Percentiles rank a stretch among this genome's conserved stretches.
phyloP scores from a whole-genome alignment of 1,140 invertebrate species.

The Oryctes rhinoceros region DNA sequence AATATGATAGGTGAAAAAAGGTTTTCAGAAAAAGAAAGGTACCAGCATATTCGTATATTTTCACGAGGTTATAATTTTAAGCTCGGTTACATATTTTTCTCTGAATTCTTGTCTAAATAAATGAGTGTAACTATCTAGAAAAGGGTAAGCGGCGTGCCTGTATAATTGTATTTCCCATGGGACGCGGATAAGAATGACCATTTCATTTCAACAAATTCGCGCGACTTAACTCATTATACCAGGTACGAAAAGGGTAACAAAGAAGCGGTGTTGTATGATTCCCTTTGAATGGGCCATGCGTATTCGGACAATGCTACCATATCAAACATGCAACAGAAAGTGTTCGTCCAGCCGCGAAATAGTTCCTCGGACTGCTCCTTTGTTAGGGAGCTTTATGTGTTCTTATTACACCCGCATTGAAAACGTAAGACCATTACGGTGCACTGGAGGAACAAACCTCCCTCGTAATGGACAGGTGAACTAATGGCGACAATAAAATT shows the following conservation, averaged over 20 bases:
- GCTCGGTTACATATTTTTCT: neutral
- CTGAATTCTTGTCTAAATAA: neutral
- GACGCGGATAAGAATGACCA: conserved; percentile 14
- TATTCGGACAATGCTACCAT: conserved; percentile 39
- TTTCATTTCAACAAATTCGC: conserved; percentile 29
- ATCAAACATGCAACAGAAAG: conserved; percentile 39
- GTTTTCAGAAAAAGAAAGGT: neutral
- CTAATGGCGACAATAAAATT: neutral
- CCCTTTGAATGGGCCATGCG: conserved; percentile 11
- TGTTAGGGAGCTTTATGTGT: conserved; percentile 17
- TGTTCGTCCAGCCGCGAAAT: conserved; percentile 32
- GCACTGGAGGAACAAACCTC: neutral
- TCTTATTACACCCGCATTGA: conserved; percentile 3
- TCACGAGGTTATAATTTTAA: neutral
- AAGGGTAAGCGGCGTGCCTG: neutral
- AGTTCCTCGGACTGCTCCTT: conserved; percentile 26
- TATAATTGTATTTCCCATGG: conserved; percentile 24
- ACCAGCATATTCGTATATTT: neutral
- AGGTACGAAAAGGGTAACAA: conserved; percentile 36
- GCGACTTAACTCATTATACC: conserved; percentile 29
- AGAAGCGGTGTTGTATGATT: conserved; percentile 30
- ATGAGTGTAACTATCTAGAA: neutral
- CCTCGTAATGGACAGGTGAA: neutral
- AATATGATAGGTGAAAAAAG: neutral
- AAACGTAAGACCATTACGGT: neutral